phyloP scores from a whole-genome alignment of 2,113 vertebrate genomes.

The Percina caprodes region DNA sequence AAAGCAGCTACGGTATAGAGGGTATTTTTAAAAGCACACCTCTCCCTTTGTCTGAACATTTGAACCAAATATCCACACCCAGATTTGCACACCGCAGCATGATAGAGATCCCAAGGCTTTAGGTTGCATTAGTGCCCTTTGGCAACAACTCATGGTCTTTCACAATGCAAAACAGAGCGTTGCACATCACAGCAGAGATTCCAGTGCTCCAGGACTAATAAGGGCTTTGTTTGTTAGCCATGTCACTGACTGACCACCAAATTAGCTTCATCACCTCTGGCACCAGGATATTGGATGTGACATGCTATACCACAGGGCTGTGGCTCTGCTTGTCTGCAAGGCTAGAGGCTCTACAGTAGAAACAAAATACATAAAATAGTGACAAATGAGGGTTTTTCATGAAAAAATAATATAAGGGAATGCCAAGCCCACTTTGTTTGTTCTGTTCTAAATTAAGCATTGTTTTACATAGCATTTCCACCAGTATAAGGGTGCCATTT shows the following conservation, averaged over 20 bases:
- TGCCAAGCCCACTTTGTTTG: background rate
- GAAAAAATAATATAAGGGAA: slow-evolving; percentile 31
- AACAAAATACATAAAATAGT: slow-evolving; percentile 20
- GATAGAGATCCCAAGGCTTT: slow-evolving; percentile 56
- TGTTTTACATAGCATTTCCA: slow-evolving; percentile 16
- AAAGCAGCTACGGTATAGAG: background rate
- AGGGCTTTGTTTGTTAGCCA: slow-evolving; percentile 81
- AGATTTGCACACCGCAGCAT: slow-evolving; percentile 42
- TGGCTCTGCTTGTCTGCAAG: slow-evolving; percentile 60
- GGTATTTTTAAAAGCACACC: slow-evolving; percentile 2
- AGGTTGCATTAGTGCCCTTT: slow-evolving; percentile 51
- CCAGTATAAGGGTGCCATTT: too few relatives aligned
- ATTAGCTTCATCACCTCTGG: slow-evolving; percentile 83
- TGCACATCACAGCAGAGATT: slow-evolving; percentile 51
- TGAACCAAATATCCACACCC: slow-evolving; percentile 40
- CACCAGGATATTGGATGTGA: slow-evolving; percentile 78
- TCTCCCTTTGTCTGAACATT: slow-evolving; percentile 25
- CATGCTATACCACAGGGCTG: slow-evolving; percentile 73
- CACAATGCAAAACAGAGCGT: slow-evolving; percentile 62
- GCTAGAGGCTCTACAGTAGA: slow-evolving; percentile 25
- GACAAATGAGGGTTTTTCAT: slow-evolving; percentile 51
- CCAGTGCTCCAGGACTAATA: slow-evolving; percentile 74
- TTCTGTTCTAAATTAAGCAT: slow-evolving; percentile 18
- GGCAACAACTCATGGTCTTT: slow-evolving; percentile 61
- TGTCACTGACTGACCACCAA: slow-evolving; percentile 82